Conservation (phyloP, 2,888 invertebrate genomes). For the Julus scanicus region DNA sequence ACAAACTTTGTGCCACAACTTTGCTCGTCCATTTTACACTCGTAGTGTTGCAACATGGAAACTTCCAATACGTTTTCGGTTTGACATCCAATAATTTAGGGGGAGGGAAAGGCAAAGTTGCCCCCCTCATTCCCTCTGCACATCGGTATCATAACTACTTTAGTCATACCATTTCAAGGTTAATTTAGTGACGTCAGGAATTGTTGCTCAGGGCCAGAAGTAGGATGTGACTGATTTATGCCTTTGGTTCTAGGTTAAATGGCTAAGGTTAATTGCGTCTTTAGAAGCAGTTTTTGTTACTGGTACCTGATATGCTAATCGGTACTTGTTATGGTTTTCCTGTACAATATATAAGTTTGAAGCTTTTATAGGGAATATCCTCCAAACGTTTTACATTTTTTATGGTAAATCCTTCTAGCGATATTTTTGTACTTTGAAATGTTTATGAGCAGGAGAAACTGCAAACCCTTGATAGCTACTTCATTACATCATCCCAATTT, state of each 20-base stretch:
- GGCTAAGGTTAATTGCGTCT: background rate
- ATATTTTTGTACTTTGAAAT: background rate
- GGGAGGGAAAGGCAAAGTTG: background rate
- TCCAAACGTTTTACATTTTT: background rate
- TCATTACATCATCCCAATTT: too few species aligned
- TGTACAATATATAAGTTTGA: too few species aligned
- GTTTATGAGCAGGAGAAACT: background rate
- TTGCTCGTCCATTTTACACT: background rate
- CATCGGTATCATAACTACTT: background rate
- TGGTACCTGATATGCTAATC: background rate
- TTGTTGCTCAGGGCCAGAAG: background rate
- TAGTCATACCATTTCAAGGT: background rate
- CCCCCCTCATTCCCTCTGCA: background rate
- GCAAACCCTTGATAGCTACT: too few species aligned
- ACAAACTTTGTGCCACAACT: background rate
- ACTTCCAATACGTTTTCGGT: background rate
- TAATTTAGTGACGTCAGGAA: background rate
- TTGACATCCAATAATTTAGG: background rate
- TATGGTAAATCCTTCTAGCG: background rate
- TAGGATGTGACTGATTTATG: conserved; percentile 2
- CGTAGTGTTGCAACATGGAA: background rate
- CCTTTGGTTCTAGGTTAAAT: conserved; percentile 12
- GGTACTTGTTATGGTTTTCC: too few species aligned
- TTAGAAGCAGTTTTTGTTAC: background rate
- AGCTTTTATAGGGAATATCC: background rate